These are phyloP conservation scores for Astreopora myriophthalma DNA, from an alignment of 64 coral and sea anemone genomes.

Conservation along the genomic window DNA sequence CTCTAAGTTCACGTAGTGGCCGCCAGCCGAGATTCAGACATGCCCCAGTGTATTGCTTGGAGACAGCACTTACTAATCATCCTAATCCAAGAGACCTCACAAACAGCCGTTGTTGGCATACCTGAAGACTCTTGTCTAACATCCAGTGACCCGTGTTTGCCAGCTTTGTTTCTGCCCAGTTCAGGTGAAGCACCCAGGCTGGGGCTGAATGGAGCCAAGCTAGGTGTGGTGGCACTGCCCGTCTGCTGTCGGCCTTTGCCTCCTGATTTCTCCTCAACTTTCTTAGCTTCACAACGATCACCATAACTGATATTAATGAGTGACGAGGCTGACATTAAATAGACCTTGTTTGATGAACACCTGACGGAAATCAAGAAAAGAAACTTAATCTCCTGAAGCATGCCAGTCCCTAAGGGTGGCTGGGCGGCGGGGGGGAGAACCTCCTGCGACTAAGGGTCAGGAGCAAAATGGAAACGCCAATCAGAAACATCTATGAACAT, in stretches of 20 bases:
- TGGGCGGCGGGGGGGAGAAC: too few species aligned
- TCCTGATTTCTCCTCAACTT: background rate
- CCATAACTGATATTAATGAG: slow-evolving; percentile 84
- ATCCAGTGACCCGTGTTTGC: background rate
- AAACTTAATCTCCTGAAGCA: too few species aligned
- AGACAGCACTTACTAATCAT: too few species aligned
- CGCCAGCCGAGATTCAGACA: too few species aligned
- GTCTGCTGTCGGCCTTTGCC: background rate
- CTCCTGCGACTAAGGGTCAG: too few species aligned
- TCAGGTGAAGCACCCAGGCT: slow-evolving; percentile 55
- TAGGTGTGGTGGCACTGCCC: background rate
- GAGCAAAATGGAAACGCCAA: too few species aligned
- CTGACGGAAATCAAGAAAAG: background rate
- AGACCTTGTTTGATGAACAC: slow-evolving; percentile 69
- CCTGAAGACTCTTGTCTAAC: slow-evolving; percentile 54
- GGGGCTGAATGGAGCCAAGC: slow-evolving; percentile 18
- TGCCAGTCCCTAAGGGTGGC: too few species aligned
- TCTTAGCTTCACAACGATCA: slow-evolving; percentile 74
- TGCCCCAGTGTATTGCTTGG: too few species aligned
- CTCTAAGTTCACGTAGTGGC: too few species aligned
- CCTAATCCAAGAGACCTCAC: too few species aligned
- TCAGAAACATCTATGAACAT: too few species aligned
- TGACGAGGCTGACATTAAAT: slow-evolving; percentile 57
- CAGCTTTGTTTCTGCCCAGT: slow-evolving; percentile 8
- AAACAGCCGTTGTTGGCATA: too few species aligned